These are phyloP conservation scores for Pongo pygmaeus DNA, from an alignment of 2,113 vertebrate genomes.

Conservation along the genomic window DNA sequence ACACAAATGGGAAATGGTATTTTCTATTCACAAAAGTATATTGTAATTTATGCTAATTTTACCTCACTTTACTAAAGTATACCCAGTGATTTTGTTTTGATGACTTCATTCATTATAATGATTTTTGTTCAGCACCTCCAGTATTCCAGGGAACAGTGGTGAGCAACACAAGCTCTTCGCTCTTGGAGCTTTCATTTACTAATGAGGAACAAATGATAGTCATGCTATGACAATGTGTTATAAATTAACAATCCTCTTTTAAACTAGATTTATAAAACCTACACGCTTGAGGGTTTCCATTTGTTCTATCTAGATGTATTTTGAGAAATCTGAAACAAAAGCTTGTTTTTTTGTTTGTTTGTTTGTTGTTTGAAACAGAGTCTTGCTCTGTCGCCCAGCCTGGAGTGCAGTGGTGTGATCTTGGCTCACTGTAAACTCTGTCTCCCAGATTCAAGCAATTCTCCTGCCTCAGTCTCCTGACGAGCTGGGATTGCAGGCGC, in stretches of 20 bases:
- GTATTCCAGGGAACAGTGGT: background rate
- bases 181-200: constrained; percentile 8
- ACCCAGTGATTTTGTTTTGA: constrained; percentile 18
- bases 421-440: too few species aligned
- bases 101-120: constrained; percentile 38
- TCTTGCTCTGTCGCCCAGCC: too few species aligned
- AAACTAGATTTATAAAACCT: constrained; percentile 33
- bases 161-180: background rate
- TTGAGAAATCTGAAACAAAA: background rate
- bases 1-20: background rate
- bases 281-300: background rate
- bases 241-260: background rate
- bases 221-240: background rate
- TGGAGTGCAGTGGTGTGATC: too few species aligned
- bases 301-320: constrained; percentile 13
- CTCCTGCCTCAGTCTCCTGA: too few species aligned
- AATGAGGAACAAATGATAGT: background rate
- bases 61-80: constrained; percentile 35
- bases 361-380: too few species aligned
- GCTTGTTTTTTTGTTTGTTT: too few species aligned
- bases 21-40: constrained; percentile 25
- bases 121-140: background rate
- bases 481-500: too few species aligned
- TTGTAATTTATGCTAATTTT: constrained; percentile 19
- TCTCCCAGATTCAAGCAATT: too few species aligned